Percentiles rank a stretch among this genome's conserved stretches.
Conservation (phyloP, 2,888 invertebrate species). For the Gonocerus acuteangulatus region DNA sequence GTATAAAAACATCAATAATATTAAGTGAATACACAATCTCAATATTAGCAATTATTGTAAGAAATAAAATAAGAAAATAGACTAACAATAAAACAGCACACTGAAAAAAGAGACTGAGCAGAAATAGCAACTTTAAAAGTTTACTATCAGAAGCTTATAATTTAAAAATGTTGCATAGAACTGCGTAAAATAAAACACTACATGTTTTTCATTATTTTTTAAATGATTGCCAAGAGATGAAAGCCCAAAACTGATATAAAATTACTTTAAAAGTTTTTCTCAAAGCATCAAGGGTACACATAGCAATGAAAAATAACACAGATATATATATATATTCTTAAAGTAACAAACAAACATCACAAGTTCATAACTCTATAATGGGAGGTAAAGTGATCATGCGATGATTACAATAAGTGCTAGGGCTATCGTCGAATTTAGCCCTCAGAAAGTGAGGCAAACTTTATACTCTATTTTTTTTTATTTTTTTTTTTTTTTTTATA, state of each 20-base stretch:
- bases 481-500: neutral
- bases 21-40: too few relatives aligned
- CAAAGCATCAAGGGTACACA: neutral
- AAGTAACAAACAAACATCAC: neutral
- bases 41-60: too few relatives aligned
- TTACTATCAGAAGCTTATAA: too few relatives aligned
- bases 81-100: too few relatives aligned
- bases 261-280: too few relatives aligned
- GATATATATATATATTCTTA: too few relatives aligned
- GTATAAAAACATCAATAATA: too few relatives aligned
- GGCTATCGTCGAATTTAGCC: conserved; percentile 10
- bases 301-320: neutral
- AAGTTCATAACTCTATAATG: neutral
- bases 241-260: neutral
- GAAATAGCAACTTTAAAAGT: too few relatives aligned
- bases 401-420: conserved; percentile 11
- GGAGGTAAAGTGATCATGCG: conserved; percentile 15
- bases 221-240: neutral
- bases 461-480: neutral
- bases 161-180: too few relatives aligned
- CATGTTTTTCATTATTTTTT: neutral
- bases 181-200: too few relatives aligned
- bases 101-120: too few relatives aligned
- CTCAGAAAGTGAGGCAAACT: neutral
- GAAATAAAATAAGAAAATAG: too few relatives aligned